phyloP scores from a whole-genome alignment of 2,113 vertebrate genomes.

The Notarius lentiginosus region DNA sequence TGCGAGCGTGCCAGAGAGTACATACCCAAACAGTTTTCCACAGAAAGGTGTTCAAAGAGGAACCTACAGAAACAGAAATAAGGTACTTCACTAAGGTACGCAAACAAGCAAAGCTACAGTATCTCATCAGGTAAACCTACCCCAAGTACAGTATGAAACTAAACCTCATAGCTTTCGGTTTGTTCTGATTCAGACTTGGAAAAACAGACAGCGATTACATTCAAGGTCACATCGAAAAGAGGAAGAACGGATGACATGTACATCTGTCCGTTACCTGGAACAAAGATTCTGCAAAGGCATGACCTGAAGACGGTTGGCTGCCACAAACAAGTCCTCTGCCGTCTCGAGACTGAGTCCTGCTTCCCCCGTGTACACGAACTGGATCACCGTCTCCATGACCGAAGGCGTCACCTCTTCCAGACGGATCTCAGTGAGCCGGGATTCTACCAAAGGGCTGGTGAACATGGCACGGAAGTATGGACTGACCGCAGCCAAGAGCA shows the following conservation, averaged over 20 bases:
- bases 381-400: constrained; percentile 77
- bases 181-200: not conserved
- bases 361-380: constrained; percentile 79
- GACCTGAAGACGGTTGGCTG: constrained; percentile 79
- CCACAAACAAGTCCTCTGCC: constrained; percentile 80
- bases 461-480: constrained; percentile 83
- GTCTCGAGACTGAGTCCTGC: constrained; percentile 75
- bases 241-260: not conserved
- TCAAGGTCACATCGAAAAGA: not conserved
- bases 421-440: constrained; percentile 77
- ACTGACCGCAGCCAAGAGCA: constrained; percentile 78
- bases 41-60: constrained; percentile 77
- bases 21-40: constrained; percentile 80
- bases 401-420: constrained; percentile 77
- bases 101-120: not conserved
- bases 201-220: not conserved
- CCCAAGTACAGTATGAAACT: not conserved
- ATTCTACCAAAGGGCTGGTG: constrained; percentile 80
- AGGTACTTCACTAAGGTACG: not conserved
- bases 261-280: constrained; percentile 69
- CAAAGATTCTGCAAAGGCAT: constrained; percentile 79
- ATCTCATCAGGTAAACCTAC: not conserved
- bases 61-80: constrained; percentile 64
- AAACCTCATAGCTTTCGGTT: not conserved
- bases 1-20: constrained; percentile 80